These are phyloP conservation scores for Nomada fabriciana DNA, from an alignment of 2,888 invertebrate genomes.

Conservation along the genomic window DNA sequence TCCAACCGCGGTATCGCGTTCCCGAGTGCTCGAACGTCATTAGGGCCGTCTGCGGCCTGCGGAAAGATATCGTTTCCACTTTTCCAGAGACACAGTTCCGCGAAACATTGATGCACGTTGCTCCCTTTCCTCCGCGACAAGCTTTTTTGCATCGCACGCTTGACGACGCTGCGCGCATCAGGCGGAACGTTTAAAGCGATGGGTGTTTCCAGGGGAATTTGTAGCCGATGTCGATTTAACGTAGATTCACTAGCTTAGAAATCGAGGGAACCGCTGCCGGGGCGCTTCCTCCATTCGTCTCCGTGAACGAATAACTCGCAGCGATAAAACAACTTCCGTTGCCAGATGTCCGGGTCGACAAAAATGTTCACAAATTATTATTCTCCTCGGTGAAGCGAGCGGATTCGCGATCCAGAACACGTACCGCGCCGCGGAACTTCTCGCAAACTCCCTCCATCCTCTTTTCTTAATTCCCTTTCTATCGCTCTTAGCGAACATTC, in stretches of 20 bases:
- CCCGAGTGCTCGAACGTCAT: slow-evolving; percentile 53
- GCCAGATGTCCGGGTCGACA: slow-evolving; percentile 10
- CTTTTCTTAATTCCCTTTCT: background rate
- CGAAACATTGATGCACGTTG: slow-evolving; percentile 10
- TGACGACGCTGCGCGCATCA: background rate
- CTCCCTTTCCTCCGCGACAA: background rate
- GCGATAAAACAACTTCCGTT: slow-evolving; percentile 8
- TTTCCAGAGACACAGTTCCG: slow-evolving; percentile 19
- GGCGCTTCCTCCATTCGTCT: slow-evolving; percentile 15
- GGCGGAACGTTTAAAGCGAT: background rate
- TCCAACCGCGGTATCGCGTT: slow-evolving; percentile 28
- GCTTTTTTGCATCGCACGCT: background rate
- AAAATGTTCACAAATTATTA: slow-evolving; percentile 14
- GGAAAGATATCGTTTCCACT: slow-evolving; percentile 46
- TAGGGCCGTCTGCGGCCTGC: slow-evolving; percentile 22
- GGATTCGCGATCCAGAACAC: background rate
- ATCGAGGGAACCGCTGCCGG: slow-evolving; percentile 11
- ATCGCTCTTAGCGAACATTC: background rate
- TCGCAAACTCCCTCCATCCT: background rate
- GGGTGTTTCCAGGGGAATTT: background rate
- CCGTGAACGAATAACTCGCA: slow-evolving; percentile 10
- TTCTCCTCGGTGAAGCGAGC: background rate
- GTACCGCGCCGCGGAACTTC: background rate
- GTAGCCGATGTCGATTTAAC: slow-evolving; percentile 5
- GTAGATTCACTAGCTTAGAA: background rate